These are phyloP conservation scores for Tinea semifulvella DNA, from an alignment of 2,888 invertebrate genomes.

Conservation along the genomic window DNA sequence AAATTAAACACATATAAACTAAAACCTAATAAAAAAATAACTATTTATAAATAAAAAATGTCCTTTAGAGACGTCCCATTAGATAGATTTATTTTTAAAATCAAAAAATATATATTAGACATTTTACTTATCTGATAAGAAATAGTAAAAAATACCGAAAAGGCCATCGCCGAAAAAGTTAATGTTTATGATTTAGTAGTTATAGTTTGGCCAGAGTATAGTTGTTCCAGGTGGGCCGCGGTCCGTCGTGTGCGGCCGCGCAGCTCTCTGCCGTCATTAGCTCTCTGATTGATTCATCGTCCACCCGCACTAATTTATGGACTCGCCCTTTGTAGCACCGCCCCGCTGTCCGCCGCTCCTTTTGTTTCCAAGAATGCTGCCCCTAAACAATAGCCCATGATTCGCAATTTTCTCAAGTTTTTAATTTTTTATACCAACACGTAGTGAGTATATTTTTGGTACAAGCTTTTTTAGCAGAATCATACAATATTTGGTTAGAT, in stretches of 20 bases:
- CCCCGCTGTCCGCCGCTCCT: constrained; percentile 24
- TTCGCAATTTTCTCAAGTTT: constrained; percentile 32
- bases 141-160: too few species aligned
- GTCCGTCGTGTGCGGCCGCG: constrained; percentile 45
- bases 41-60: too few species aligned
- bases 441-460: constrained; percentile 29
- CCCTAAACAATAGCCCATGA: constrained; percentile 4
- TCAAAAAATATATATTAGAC: too few species aligned
- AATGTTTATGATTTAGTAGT: too few species aligned
- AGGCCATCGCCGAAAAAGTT: too few species aligned
- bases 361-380: constrained; percentile 25
- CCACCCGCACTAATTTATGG: constrained; percentile 51
- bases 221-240: constrained; percentile 21
- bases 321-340: constrained; percentile 41
- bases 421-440: constrained; percentile 27
- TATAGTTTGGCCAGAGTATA: neutral
- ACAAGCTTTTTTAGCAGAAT: too few species aligned
- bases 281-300: constrained; percentile 57
- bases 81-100: too few species aligned
- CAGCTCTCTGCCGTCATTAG: constrained; percentile 40
- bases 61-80: too few species aligned
- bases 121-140: too few species aligned
- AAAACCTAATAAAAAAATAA: too few species aligned
- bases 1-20: too few species aligned
- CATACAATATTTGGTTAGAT: too few species aligned